Percentiles rank a stretch among this genome's conserved stretches.
These are phyloP conservation scores for Eclectus roratus DNA, from an alignment of 2,113 vertebrate genomes.

Conservation along the genomic window DNA sequence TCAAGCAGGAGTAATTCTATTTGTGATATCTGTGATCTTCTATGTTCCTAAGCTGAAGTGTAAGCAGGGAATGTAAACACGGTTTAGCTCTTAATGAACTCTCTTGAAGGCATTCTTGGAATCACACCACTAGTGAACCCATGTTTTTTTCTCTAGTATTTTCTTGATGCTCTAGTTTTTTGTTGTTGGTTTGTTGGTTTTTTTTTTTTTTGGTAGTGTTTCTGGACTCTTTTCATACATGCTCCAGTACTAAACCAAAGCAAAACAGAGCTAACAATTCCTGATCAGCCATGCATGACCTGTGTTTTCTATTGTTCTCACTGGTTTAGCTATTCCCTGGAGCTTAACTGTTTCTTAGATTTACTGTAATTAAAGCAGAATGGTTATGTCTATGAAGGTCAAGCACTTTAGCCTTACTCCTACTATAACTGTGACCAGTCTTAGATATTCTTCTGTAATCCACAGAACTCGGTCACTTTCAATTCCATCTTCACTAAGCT, in stretches of 20 bases:
- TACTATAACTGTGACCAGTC: background rate
- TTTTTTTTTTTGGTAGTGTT: background rate
- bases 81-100: background rate
- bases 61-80: background rate
- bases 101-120: background rate
- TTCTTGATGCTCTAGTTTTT: background rate
- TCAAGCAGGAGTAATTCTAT: background rate
- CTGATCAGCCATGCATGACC: background rate
- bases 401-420: background rate
- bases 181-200: background rate
- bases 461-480: background rate
- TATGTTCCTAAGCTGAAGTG: background rate
- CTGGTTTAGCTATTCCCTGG: background rate
- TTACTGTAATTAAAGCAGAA: constrained; percentile 3
- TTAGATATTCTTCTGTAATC: background rate
- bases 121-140: background rate
- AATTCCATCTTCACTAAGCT: background rate
- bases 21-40: background rate
- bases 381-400: background rate
- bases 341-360: background rate
- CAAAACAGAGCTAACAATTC: background rate
- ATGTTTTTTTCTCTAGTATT: background rate
- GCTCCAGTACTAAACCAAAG: background rate
- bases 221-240: background rate
- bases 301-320: constrained; percentile 14